Evolutionary conservation across 2,113 vertebrate species (phyloP).

Genomic region (Gorsachius goisagi): DNA sequence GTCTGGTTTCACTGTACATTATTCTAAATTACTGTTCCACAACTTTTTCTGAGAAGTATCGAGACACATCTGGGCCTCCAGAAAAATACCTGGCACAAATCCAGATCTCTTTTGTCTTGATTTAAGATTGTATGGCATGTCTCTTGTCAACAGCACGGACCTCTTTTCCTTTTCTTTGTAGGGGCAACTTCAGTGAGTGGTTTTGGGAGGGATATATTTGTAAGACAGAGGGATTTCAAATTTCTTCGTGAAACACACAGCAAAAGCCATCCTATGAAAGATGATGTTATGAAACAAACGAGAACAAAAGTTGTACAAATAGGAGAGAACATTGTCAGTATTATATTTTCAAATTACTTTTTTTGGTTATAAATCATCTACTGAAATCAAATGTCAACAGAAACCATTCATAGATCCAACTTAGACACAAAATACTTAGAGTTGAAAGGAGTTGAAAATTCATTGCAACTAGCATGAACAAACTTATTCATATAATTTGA

Average conservation of each 20-base stretch:
- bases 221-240: neutral
- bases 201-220: neutral
- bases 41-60: neutral
- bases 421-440: neutral
- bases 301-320: neutral
- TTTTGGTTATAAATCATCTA: neutral
- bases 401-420: neutral
- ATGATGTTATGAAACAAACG: neutral
- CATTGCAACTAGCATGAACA: neutral
- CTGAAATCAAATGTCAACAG: neutral
- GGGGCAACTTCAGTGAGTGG: neutral
- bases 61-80: neutral
- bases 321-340: neutral
- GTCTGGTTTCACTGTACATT: neutral
- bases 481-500: neutral
- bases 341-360: neutral
- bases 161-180: neutral
- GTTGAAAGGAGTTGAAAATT: neutral
- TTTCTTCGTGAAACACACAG: neutral
- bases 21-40: neutral
- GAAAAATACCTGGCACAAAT: neutral
- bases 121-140: neutral
- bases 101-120: neutral
- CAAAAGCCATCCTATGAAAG: neutral
- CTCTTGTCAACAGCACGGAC: neutral